Conservation (phyloP, 2,888 invertebrate species). For the Diabrotica balteata region DNA sequence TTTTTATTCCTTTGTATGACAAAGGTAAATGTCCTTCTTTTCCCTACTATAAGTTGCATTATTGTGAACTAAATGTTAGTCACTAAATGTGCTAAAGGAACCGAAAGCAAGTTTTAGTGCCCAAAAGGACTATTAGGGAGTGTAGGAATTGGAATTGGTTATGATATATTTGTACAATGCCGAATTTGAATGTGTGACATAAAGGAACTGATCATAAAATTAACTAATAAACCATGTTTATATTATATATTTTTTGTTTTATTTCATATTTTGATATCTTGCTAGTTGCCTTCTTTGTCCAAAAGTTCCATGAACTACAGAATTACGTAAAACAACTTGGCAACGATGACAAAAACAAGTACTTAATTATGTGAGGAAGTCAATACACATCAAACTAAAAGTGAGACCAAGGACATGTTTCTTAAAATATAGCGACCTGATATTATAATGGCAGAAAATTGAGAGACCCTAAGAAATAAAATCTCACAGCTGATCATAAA, state of each 20-base stretch:
- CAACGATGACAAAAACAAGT: too few relatives aligned
- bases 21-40: constrained; percentile 36
- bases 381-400: too few relatives aligned
- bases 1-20: constrained; percentile 30
- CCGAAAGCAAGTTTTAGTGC: constrained; percentile 33
- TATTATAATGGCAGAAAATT: too few relatives aligned
- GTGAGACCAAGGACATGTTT: too few relatives aligned
- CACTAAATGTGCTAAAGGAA: constrained; percentile 39
- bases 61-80: constrained; percentile 47
- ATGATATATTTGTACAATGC: constrained; percentile 37
- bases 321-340: too few relatives aligned
- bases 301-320: too few relatives aligned
- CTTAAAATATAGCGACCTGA: too few relatives aligned
- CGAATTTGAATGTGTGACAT: constrained; percentile 47
- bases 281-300: too few relatives aligned
- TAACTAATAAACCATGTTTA: constrained; percentile 59
- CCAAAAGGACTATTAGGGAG: constrained; percentile 26
- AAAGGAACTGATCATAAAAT: constrained; percentile 56
- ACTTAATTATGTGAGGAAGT: too few relatives aligned
- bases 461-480: too few relatives aligned
- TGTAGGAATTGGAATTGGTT: constrained; percentile 39
- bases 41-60: constrained; percentile 40
- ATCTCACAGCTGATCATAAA: too few relatives aligned
- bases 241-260: constrained; percentile 48
- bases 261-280: constrained; percentile 1